A percentile compares a stretch with the other conserved stretches of the same genome.
These are phyloP conservation scores for Prosapia bicincta DNA, from an alignment of 2,888 invertebrate species.

Conservation along the genomic window DNA sequence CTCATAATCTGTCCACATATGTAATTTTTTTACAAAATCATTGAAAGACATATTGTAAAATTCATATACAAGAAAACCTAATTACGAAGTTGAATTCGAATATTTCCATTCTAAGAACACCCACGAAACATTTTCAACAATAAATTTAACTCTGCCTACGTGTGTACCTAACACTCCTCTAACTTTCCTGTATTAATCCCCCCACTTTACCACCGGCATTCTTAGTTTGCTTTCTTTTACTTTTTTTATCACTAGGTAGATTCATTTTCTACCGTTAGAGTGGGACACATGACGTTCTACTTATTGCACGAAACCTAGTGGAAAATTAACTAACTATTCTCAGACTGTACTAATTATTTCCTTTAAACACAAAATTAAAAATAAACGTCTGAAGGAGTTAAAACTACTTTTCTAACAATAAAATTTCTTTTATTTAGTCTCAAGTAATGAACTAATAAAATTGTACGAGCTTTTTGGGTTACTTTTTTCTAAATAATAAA, in stretches of 20 bases:
- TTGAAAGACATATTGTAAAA: conserved; percentile 10
- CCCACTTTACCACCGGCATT: conserved; percentile 22
- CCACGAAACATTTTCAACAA: conserved; percentile 14
- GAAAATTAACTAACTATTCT: not conserved
- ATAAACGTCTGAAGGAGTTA: no score
- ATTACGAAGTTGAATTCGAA: not conserved
- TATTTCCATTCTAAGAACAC: conserved; percentile 7
- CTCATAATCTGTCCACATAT: not conserved
- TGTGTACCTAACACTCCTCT: conserved; percentile 26
- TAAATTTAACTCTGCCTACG: conserved; percentile 26
- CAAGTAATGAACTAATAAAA: no score
- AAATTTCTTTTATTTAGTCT: no score
- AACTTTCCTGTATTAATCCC: conserved; percentile 22
- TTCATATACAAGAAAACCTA: not conserved
- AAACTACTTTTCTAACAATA: no score
- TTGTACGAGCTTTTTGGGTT: no score
- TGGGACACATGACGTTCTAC: conserved; percentile 10
- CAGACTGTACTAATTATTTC: no score
- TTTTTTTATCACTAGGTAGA: conserved; percentile 17
- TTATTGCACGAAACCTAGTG: not conserved
- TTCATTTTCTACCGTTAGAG: conserved; percentile 11
- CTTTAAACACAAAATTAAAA: no score
- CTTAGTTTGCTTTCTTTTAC: conserved; percentile 16
- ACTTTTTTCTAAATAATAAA: no score
- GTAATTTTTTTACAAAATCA: not conserved